These are phyloP conservation scores for Geophilus truncorum DNA, from an alignment of 2,888 invertebrate species.

Conservation along the genomic window DNA sequence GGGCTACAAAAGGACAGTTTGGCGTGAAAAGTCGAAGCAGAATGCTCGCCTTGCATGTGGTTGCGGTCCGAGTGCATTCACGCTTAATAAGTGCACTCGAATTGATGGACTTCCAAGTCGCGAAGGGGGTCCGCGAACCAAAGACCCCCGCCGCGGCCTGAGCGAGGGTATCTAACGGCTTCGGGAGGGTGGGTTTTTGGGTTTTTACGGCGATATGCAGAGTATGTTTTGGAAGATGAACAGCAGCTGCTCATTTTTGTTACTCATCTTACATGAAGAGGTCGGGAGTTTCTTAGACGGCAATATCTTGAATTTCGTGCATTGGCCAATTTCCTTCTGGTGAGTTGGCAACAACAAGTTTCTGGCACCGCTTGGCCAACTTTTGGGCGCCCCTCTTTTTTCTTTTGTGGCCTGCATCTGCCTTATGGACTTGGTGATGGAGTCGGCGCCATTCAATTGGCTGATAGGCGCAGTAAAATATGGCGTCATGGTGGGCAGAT, in stretches of 20 bases:
- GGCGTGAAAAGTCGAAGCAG: background rate
- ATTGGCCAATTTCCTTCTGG: conserved; percentile 15
- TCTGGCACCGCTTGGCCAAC: conserved; percentile 3
- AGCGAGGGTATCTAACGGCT: background rate
- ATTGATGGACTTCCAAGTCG: conserved; percentile 5
- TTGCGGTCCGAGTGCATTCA: background rate
- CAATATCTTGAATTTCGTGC: conserved; percentile 7
- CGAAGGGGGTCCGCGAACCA: background rate
- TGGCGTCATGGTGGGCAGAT: conserved; percentile 14
- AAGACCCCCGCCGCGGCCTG: background rate
- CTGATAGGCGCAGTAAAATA: conserved; percentile 16
- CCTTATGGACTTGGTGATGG: conserved; percentile 10
- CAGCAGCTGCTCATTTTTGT: background rate
- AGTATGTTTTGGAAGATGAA: background rate
- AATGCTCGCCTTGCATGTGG: background rate
- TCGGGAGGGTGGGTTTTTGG: background rate
- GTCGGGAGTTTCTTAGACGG: background rate
- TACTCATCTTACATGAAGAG: background rate
- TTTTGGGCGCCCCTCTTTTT: background rate
- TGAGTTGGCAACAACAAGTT: conserved; percentile 12
- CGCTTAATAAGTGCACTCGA: background rate
- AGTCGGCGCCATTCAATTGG: conserved; percentile 14
- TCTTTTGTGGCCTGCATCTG: background rate
- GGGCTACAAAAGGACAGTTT: background rate
- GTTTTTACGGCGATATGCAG: background rate